phyloP scores from a whole-genome alignment of 1,140 invertebrate species.

The Anastatus disparis region DNA sequence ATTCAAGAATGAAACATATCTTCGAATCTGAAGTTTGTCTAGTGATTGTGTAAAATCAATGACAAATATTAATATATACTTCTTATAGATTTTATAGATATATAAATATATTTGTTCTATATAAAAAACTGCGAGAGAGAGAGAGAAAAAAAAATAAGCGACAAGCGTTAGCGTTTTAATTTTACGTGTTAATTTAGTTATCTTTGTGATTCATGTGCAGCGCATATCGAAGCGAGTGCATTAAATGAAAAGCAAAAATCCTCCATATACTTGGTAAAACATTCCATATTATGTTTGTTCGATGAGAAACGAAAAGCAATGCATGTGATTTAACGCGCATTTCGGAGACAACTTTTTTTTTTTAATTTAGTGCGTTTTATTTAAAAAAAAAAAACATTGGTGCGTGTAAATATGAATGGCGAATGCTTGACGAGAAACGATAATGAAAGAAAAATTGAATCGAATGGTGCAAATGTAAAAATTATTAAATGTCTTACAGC shows the following conservation, averaged over 20 bases:
- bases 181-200: constrained; percentile 8
- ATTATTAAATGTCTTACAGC: neutral
- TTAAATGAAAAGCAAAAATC: constrained; percentile 10
- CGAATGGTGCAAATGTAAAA: neutral
- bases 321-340: neutral
- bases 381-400: constrained; percentile 8
- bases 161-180: neutral
- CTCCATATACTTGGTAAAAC: constrained; percentile 29
- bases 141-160: neutral
- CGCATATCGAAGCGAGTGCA: neutral
- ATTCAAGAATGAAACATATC: constrained; percentile 31
- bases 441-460: neutral
- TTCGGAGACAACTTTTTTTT: neutral
- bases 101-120: constrained; percentile 12
- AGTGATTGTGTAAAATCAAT: constrained; percentile 10
- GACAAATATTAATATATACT: constrained; percentile 25
- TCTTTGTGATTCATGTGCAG: constrained; percentile 28
- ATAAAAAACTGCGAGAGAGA: neutral
- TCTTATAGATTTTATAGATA: constrained; percentile 17
- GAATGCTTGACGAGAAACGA: neutral
- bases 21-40: constrained; percentile 21
- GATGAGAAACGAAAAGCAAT: constrained; percentile 14
- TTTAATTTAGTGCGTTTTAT: neutral
- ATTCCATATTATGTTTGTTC: constrained; percentile 26
- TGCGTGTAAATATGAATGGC: neutral